These are phyloP conservation scores for Petaurus breviceps DNA, from an alignment of 2,113 vertebrate species.

Conservation along the genomic window DNA sequence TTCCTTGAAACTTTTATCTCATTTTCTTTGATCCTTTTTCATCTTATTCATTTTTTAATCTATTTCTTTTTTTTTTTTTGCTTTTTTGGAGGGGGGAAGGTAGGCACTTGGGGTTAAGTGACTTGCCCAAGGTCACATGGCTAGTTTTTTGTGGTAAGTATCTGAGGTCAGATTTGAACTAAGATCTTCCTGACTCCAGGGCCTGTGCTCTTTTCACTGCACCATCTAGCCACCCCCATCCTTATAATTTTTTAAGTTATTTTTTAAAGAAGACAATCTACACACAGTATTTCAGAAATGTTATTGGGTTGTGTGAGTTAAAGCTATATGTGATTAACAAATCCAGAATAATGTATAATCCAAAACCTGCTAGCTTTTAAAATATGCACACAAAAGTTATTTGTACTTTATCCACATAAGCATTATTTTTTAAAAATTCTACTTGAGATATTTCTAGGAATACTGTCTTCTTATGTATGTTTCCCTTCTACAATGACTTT, in stretches of 20 bases:
- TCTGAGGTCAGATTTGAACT: no score
- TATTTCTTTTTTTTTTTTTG: background rate
- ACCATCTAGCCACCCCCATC: background rate
- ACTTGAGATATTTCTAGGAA: conserved; percentile 56
- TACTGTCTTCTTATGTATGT: conserved; percentile 1
- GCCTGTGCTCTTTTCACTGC: no score
- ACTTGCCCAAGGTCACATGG: no score
- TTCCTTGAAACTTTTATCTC: background rate
- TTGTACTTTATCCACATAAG: conserved; percentile 19
- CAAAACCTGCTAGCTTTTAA: conserved; percentile 52
- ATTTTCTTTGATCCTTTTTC: background rate
- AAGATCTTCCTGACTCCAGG: no score
- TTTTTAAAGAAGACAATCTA: conserved; percentile 47
- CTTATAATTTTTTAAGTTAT: background rate
- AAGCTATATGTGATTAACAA: conserved; percentile 26
- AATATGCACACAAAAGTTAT: background rate
- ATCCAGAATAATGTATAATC: conserved; percentile 27
- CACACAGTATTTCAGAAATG: conserved; percentile 38
- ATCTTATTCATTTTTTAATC: background rate
- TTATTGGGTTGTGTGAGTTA: conserved; percentile 12
- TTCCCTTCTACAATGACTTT: background rate
- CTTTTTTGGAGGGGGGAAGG: no score
- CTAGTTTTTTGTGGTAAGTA: no score
- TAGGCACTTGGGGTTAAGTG: no score
- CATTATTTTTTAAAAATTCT: conserved; percentile 39